These are phyloP conservation scores for Drosophila prostipennis DNA, from an alignment of 2,888 invertebrate species.

Conservation along the genomic window DNA sequence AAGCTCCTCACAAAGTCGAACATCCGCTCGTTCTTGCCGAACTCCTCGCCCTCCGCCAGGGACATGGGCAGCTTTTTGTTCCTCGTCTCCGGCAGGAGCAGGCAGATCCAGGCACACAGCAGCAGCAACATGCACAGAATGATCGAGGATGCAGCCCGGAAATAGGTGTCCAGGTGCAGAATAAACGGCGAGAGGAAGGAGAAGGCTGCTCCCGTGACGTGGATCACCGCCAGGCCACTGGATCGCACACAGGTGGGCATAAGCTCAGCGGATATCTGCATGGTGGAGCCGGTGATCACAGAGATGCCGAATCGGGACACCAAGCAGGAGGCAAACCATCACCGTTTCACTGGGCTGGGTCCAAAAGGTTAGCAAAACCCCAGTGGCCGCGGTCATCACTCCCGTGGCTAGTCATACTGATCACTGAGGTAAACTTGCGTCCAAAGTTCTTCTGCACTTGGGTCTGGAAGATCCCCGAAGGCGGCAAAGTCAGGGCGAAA, in stretches of 20 bases:
- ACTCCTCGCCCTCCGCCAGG: conserved; percentile 57
- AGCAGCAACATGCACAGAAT: conserved; percentile 85
- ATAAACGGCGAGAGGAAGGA: conserved; percentile 86
- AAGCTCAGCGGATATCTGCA: conserved; percentile 87
- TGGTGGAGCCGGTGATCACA: conserved; percentile 86
- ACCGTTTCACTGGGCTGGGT: conserved; percentile 71
- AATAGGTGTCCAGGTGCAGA: conserved; percentile 83
- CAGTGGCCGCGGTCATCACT: conserved; percentile 84
- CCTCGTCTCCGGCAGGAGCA: conserved; percentile 86
- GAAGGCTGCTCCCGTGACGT: conserved; percentile 86
- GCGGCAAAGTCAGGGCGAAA: conserved; percentile 85
- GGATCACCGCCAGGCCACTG: conserved; percentile 86
- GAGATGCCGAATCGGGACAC: conserved; percentile 86
- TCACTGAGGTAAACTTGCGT: conserved; percentile 85
- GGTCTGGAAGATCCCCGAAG: conserved; percentile 82
- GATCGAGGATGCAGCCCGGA: conserved; percentile 85
- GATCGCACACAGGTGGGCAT: conserved; percentile 87
- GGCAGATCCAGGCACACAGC: conserved; percentile 85
- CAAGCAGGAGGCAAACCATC: conserved; percentile 84
- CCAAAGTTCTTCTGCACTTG: conserved; percentile 76
- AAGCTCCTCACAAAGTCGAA: conserved; percentile 53
- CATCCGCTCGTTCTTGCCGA: conserved; percentile 56
- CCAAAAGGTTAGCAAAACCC: conserved; percentile 82
- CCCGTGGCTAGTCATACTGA: conserved; percentile 85
- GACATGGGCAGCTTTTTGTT: conserved; percentile 63